Evolutionary conservation across 2,888 invertebrate species (phyloP).

Genomic region (Lasioglossum vierecki): DNA sequence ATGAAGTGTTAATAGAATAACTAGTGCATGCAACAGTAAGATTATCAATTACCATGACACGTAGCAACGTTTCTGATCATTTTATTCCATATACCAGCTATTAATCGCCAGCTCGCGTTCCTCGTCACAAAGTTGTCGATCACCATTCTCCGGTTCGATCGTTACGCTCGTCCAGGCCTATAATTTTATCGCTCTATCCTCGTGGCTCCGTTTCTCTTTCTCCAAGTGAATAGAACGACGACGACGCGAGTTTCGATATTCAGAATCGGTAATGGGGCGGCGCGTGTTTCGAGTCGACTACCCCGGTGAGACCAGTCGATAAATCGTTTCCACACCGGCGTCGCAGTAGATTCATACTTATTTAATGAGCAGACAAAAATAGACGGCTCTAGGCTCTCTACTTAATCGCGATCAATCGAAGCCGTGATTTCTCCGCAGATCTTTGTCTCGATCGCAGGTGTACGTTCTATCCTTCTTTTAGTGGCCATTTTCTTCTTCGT

Average conservation of each 20-base stretch:
- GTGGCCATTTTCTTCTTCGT: background rate
- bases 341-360: constrained; percentile 25
- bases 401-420: background rate
- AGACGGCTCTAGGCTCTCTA: constrained; percentile 17
- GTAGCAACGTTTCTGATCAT: background rate
- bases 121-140: constrained; percentile 10
- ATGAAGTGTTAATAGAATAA: background rate
- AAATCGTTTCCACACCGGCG: constrained; percentile 28
- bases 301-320: constrained; percentile 18
- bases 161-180: background rate
- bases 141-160: background rate
- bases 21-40: background rate
- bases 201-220: background rate
- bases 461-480: background rate
- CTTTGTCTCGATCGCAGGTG: background rate
- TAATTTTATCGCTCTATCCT: background rate
- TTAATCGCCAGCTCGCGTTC: background rate
- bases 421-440: background rate
- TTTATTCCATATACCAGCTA: background rate
- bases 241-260: constrained; percentile 22
- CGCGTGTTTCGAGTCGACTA: background rate
- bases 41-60: background rate
- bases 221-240: background rate
- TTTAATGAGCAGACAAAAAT: constrained; percentile 26
- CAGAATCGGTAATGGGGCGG: constrained; percentile 20